phyloP scores from a whole-genome alignment of 2,113 vertebrate genomes.

The Antechinus flavipes region DNA sequence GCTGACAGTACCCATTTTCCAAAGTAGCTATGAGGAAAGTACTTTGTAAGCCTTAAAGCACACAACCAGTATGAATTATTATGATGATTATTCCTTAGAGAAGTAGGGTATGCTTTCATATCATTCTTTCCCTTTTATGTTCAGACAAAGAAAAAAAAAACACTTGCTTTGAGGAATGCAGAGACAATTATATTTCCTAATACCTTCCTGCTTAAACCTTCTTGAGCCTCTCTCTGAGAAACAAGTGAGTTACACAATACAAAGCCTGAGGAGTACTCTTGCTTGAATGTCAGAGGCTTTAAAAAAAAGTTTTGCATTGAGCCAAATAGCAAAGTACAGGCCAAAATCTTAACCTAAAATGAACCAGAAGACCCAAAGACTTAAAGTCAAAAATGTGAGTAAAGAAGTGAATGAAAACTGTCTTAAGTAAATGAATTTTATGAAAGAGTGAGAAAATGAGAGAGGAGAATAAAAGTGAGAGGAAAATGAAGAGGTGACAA shows the following conservation, averaged over 20 bases:
- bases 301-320: not conserved
- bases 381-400: not conserved
- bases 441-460: not conserved
- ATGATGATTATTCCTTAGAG: not conserved
- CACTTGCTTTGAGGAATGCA: constrained; percentile 5
- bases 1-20: not conserved
- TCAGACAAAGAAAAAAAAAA: not conserved
- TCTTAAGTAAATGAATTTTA: not conserved
- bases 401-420: not conserved
- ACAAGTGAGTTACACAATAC: not conserved
- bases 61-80: not conserved
- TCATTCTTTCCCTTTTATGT: not conserved
- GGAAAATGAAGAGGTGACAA: not conserved
- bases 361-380: not conserved
- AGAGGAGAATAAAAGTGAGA: not conserved
- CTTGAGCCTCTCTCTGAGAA: not conserved
- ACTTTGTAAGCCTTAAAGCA: not conserved
- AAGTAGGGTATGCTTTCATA: not conserved
- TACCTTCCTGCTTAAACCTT: not conserved
- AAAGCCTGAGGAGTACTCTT: not conserved
- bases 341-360: not conserved
- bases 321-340: not conserved
- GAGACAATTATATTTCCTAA: not conserved
- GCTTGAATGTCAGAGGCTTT: not conserved
- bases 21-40: not conserved